phyloP scores from a whole-genome alignment of 2,888 invertebrate species.

The Kuschelorhynchus macadamiae region DNA sequence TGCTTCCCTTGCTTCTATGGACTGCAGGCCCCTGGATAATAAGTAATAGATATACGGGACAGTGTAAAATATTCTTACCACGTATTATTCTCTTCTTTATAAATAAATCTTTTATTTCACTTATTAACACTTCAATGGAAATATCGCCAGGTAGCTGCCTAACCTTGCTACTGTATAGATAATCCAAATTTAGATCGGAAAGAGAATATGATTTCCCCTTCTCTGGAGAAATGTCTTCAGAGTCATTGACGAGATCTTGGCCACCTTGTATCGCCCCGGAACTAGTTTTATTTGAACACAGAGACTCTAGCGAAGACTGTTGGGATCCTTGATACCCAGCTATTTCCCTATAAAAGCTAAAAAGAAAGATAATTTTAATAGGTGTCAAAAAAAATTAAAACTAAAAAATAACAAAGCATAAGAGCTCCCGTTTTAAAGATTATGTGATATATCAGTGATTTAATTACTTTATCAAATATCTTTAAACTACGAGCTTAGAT shows the following conservation, averaged over 20 bases:
- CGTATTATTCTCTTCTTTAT: constrained; percentile 12
- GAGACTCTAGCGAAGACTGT: constrained; percentile 9
- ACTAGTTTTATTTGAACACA: neutral
- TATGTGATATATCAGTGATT: too few relatives aligned
- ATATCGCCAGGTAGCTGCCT: constrained; percentile 4
- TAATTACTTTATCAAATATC: too few relatives aligned
- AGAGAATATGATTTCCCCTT: constrained; percentile 17
- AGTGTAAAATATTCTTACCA: constrained; percentile 21
- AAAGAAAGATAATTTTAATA: too few relatives aligned
- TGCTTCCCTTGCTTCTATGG: too few relatives aligned
- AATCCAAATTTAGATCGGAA: constrained; percentile 24
- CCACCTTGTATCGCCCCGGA: neutral
- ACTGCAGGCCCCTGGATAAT: too few relatives aligned
- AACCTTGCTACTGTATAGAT: constrained; percentile 11
- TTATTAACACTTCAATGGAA: constrained; percentile 4
- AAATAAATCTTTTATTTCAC: constrained; percentile 6
- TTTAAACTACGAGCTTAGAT: too few relatives aligned
- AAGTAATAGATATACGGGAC: too few relatives aligned
- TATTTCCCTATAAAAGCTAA: constrained; percentile 30
- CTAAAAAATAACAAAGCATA: too few relatives aligned
- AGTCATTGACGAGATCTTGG: neutral
- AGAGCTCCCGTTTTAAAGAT: too few relatives aligned
- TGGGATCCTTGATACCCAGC: neutral
- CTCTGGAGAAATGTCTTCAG: neutral
- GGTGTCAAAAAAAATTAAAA: too few relatives aligned